Conservation (phyloP, 2,888 invertebrate genomes). For the Aspidapion aeneum region DNA sequence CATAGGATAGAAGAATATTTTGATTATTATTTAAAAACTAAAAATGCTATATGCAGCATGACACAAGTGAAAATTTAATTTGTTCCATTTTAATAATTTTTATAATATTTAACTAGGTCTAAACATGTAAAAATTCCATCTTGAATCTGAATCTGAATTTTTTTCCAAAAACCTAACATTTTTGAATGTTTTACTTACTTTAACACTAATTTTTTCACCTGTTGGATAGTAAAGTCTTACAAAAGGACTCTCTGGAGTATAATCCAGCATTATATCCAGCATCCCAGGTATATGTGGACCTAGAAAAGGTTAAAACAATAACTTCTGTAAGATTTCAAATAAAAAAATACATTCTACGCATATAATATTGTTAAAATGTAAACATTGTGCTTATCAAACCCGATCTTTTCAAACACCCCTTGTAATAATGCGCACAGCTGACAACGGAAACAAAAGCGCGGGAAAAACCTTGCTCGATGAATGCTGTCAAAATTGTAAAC, state of each 20-base stretch:
- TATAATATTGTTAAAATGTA: not conserved
- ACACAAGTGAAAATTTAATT: too few species aligned
- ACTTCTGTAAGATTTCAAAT: too few species aligned
- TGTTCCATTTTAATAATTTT: too few species aligned
- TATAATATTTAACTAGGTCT: too few species aligned
- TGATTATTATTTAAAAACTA: too few species aligned
- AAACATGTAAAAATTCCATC: too few species aligned
- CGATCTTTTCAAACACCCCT: not conserved
- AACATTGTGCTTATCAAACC: not conserved
- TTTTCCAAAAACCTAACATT: slow-evolving; percentile 16
- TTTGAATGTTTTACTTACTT: slow-evolving; percentile 26
- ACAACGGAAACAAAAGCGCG: not conserved
- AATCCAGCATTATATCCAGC: slow-evolving; percentile 56
- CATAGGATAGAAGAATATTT: not conserved
- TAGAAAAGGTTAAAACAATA: too few species aligned
- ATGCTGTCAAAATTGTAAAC: not conserved
- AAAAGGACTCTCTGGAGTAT: slow-evolving; percentile 52
- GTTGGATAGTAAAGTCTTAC: slow-evolving; percentile 59
- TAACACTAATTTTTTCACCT: slow-evolving; percentile 43
- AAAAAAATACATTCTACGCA: too few species aligned
- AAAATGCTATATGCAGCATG: too few species aligned
- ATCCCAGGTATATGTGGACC: slow-evolving; percentile 56
- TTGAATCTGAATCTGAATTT: too few species aligned
- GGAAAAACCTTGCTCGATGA: too few species aligned
- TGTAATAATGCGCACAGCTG: not conserved